Evolutionary conservation across 2,888 invertebrate species (phyloP), one percentile per base, ranked within the genome.

Genomic region (Leucania comma): DNA sequence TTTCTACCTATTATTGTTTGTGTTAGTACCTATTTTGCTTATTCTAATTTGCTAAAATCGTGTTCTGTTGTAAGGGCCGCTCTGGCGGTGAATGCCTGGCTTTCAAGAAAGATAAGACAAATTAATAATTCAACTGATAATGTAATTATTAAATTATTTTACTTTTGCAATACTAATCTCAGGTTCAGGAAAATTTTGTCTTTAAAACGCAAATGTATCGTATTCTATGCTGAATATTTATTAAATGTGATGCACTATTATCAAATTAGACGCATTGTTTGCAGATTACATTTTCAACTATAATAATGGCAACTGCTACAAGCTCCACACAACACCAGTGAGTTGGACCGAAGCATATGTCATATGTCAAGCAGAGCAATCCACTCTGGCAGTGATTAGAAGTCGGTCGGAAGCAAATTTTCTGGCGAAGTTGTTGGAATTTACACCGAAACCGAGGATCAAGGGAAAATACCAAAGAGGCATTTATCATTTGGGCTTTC

Each of bases 321-420:
- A 94, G 72, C 89, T 93, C 42, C 94, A 94, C 66, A 69, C 88
- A 22, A 85, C 75, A 3, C 91, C 93, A 0, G 72, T 82, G 75
- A 91, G 86, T 38, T 95, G 95, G 94, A 83, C 82, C 0, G 91
- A 93, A 0, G 94, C 95, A 0, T 87, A 89, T 38, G 80, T 80
- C 0, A 75, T 86, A 1, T 95, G 95, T 78, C 83, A 81, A 32
- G 82, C 89, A 1, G 94, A 94, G 67, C 89, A 89, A 67, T 91
- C 92, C 0, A 89, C 89, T 60, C 68, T 94, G 35, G 91, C 92
- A 6, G 86, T 94, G 10, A 87, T 93, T 42, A 90, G 91, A 68
- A 89, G 84, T 22, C 67, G 20, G 9, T 3, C 2, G 14, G 84
- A 84, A n/a, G 74, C 72, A 4, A 48, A 80, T 4, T 64, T 56